phyloP scores from a whole-genome alignment of 2,113 vertebrate species.

The Pavo muticus region DNA sequence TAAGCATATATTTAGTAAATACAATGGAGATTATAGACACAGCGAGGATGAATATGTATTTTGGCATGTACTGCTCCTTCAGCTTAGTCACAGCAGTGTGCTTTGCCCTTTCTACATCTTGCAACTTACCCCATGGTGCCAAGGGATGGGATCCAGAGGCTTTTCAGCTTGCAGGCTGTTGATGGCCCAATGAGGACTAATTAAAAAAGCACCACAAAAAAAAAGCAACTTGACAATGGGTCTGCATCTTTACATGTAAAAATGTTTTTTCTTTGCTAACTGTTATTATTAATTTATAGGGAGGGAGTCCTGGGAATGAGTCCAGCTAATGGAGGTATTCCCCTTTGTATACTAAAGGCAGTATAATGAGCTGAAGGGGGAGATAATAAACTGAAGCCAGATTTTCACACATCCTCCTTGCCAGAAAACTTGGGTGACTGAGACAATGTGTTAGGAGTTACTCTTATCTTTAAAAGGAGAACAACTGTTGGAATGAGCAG shows the following conservation, averaged over 20 bases:
- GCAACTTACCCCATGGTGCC: not conserved
- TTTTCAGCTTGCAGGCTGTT: not conserved
- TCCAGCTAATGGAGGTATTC: not conserved
- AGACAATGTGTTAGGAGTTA: not conserved
- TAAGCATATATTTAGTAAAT: conserved; percentile 51
- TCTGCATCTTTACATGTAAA: not conserved
- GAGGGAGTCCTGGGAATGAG: not conserved
- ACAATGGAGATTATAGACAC: not conserved
- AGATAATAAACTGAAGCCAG: not conserved
- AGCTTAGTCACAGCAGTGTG: not conserved
- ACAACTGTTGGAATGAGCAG: not conserved
- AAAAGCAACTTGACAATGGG: not conserved
- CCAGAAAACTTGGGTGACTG: not conserved
- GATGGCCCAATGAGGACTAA: not conserved
- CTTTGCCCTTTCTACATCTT: not conserved
- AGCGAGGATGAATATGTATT: not conserved
- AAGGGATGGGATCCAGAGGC: not conserved
- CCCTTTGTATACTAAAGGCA: not conserved
- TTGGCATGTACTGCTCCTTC: not conserved
- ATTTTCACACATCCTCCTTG: not conserved
- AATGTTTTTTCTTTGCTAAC: not conserved
- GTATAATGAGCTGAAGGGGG: not conserved
- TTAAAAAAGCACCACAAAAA: not conserved
- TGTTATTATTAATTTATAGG: conserved; percentile 2
- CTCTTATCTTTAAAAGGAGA: not conserved